Conservation (phyloP, 2,797 vertebrate genomes). For the Acanthis flammea region DNA sequence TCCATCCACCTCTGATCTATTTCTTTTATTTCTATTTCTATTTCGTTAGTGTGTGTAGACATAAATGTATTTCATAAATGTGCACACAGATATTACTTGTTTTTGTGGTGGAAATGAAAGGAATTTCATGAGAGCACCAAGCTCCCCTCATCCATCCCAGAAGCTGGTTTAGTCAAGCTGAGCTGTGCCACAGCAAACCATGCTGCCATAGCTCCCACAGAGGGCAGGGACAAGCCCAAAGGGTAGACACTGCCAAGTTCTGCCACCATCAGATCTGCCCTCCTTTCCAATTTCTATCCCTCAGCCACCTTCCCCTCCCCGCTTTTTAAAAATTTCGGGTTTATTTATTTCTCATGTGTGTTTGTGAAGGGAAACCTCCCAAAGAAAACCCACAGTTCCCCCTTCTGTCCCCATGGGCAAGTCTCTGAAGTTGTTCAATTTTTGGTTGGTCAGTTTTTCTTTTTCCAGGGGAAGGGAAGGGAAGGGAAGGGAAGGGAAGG, state of each 20-base stretch:
- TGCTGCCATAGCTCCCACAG: neutral
- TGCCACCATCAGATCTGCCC: neutral
- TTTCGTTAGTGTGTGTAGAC: neutral
- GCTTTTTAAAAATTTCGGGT: rapidly evolving
- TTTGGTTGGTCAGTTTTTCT: too few relatives aligned
- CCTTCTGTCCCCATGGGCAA: neutral
- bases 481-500: neutral
- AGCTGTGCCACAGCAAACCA: neutral
- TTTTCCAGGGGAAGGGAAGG: neutral
- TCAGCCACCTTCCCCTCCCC: rapidly evolving
- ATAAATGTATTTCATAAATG: neutral
- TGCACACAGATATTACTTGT: rapidly evolving
- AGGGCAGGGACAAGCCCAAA: neutral
- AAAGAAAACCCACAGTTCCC: neutral
- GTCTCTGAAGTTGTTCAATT: neutral
- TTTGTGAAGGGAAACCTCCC: neutral
- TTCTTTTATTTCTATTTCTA: neutral
- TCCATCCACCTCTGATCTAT: neutral
- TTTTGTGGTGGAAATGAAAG: neutral
- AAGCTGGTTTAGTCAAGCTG: neutral
- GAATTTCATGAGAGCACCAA: neutral
- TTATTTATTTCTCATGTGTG: rapidly evolving
- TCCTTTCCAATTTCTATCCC: neutral
- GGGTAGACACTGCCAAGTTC: neutral
- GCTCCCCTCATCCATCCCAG: neutral